Evolutionary conservation across 2,888 invertebrate genomes (phyloP).

Genomic region (Cordylochernes scorpioides): DNA sequence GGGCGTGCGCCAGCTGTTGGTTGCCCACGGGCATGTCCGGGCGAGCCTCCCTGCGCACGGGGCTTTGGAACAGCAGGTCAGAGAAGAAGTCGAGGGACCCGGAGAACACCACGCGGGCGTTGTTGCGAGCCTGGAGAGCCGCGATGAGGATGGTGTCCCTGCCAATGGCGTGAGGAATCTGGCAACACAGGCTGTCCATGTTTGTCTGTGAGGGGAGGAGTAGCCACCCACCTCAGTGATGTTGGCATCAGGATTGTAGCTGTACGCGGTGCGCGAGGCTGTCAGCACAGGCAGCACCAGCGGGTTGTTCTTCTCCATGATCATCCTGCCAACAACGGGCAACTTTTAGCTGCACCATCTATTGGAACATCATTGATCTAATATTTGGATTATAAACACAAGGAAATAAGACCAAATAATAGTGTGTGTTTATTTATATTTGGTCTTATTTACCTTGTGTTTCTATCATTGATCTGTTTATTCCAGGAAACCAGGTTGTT

Average conservation of each 20-base stretch:
- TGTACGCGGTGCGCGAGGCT: slow-evolving; percentile 79
- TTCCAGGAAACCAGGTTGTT: too few species aligned
- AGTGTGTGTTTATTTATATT: too few species aligned
- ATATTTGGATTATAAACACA: too few species aligned
- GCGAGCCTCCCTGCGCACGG: slow-evolving; percentile 44
- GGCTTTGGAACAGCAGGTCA: slow-evolving; percentile 66
- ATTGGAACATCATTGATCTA: too few species aligned
- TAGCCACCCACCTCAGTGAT: slow-evolving; percentile 39
- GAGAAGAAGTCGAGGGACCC: slow-evolving; percentile 92
- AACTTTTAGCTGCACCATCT: too few species aligned
- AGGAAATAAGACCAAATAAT: too few species aligned
- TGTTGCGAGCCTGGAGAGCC: slow-evolving; percentile 89
- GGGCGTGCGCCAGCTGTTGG: slow-evolving; percentile 44
- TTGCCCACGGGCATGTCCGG: slow-evolving; percentile 34
- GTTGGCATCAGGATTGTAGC: slow-evolving; percentile 60
- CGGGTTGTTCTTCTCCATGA: slow-evolving; percentile 74
- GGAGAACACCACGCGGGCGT: slow-evolving; percentile 83
- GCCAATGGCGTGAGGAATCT: slow-evolving; percentile 88
- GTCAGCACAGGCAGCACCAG: slow-evolving; percentile 65
- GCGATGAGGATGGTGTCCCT: slow-evolving; percentile 73
- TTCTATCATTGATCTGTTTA: too few species aligned
- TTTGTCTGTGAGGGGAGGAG: background rate
- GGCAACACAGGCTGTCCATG: too few species aligned
- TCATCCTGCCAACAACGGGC: too few species aligned
- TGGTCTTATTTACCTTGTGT: too few species aligned